Evolutionary conservation across 2,888 invertebrate genomes (phyloP).

Genomic region (Malachius bipustulatus): DNA sequence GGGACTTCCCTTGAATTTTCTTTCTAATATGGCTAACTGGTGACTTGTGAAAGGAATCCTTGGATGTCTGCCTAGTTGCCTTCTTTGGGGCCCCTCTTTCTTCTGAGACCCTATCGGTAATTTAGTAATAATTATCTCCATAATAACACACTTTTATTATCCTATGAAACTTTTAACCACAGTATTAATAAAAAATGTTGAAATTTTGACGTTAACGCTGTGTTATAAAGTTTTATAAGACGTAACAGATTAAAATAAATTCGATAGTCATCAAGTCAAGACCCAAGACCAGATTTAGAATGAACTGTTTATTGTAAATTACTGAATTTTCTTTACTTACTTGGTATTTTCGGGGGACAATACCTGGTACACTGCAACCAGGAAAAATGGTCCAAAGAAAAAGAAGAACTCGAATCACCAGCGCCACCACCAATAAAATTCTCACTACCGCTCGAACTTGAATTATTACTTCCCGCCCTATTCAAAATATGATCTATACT

Average conservation of each 20-base stretch:
- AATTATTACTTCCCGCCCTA: constrained; percentile 35
- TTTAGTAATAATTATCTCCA: constrained; percentile 7
- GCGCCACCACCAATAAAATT: too few species aligned
- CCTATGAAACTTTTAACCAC: too few species aligned
- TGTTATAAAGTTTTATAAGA: too few species aligned
- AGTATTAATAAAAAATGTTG: too few species aligned
- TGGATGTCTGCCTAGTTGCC: constrained; percentile 52
- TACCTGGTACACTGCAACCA: constrained; percentile 66
- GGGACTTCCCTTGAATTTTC: constrained; percentile 52
- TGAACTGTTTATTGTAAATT: too few species aligned
- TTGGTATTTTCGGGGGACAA: constrained; percentile 56
- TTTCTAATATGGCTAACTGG: constrained; percentile 56
- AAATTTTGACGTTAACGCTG: too few species aligned
- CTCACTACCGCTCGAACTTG: constrained; percentile 6
- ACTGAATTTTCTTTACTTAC: too few species aligned
- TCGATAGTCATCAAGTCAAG: too few species aligned
- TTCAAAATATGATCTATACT: constrained; percentile 51
- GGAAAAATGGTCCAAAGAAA: constrained; percentile 22
- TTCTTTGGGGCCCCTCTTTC: constrained; percentile 37
- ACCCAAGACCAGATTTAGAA: too few species aligned
- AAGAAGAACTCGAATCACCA: constrained; percentile 3
- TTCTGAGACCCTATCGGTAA: constrained; percentile 29
- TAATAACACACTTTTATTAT: too few species aligned
- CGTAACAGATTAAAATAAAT: too few species aligned
- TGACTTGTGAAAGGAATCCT: constrained; percentile 61